Percentiles rank a stretch among this genome's conserved stretches.
phyloP scores from a whole-genome alignment of 1,140 invertebrate species.

The Bombus fervidus region DNA sequence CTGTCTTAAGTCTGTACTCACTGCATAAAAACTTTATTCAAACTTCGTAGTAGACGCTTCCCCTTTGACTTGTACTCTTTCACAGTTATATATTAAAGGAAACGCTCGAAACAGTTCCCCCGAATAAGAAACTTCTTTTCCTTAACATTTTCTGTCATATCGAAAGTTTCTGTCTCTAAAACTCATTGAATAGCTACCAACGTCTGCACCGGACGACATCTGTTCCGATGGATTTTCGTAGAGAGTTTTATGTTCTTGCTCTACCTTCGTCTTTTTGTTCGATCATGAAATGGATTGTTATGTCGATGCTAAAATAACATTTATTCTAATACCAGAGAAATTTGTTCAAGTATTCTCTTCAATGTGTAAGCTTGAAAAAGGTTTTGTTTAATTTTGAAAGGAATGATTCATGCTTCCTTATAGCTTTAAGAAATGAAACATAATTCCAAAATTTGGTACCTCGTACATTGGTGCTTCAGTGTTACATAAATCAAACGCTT shows the following conservation, averaged over 20 bases:
- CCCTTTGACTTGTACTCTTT: slow-evolving; percentile 19
- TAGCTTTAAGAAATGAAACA: neutral
- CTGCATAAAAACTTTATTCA: neutral
- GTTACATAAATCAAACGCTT: neutral
- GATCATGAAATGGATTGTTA: neutral
- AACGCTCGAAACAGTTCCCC: slow-evolving; percentile 6
- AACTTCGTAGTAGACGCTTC: neutral
- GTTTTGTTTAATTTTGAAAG: no score
- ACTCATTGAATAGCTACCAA: slow-evolving; percentile 8
- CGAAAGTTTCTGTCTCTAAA: slow-evolving; percentile 16
- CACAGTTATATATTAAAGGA: slow-evolving; percentile 18
- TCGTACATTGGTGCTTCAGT: no score
- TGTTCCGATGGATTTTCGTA: neutral
- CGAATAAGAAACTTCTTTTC: slow-evolving; percentile 23
- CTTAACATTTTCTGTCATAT: neutral
- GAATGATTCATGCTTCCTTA: neutral
- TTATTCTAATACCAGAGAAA: neutral
- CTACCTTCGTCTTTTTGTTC: no score
- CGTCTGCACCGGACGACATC: neutral
- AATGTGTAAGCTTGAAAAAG: no score
- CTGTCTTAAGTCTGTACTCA: neutral
- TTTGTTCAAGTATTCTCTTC: neutral
- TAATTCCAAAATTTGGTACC: neutral
- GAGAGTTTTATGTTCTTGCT: neutral
- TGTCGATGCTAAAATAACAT: neutral